Base-by-base conservation (phyloP, 1,140 invertebrate species). In the Lordiphosa stackelbergi region DNA sequence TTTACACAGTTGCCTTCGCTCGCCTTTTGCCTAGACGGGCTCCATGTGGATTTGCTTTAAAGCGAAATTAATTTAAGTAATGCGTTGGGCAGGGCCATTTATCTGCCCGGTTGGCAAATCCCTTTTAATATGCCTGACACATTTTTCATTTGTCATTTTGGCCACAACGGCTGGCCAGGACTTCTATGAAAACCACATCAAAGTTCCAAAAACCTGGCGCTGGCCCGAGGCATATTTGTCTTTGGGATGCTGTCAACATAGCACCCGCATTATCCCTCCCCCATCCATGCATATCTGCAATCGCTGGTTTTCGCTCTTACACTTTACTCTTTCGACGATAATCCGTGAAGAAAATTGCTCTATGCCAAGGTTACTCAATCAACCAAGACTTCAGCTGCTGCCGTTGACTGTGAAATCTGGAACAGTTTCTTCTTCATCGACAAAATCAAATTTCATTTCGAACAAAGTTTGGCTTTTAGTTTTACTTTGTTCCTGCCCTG, bases 31-130 rank as follows among this genome's bases (percentile, higher is more conserved):
- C 49, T 51, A 53, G 52, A 35, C 10, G 42, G 31, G 10, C 19
- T 22, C 34, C 34, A 2, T 28, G n/a, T 28, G 60, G 16, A 43
- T 47, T 66, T 36, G 59, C 66, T 61, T 69, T 69, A 69, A 70
- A 58, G 58, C 54, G 69, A 83, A 81, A 83, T 83, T 83, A 83
- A 83, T 83, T 83, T 77, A 73, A 73, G 78, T 77, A 83, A 83
- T 83, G 77, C 73, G 71, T 72, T 61, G 55, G 72, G 42, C 45
- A 43, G 59, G 12, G 63, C 61, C 51, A 83, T 83, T 81, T 81
- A 75, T 77, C 54, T 74, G 66, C 51, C 46, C 5, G 22, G 38
- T 16, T 38, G 28, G 22, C 22, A 83, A 77, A 69, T 75, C 77
- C 77, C 54, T 83, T 81, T 83, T 77, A 81, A 81, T 81, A 84